phyloP scores from a whole-genome alignment of 2,113 vertebrate genomes.

The Rhipidura dahli region DNA sequence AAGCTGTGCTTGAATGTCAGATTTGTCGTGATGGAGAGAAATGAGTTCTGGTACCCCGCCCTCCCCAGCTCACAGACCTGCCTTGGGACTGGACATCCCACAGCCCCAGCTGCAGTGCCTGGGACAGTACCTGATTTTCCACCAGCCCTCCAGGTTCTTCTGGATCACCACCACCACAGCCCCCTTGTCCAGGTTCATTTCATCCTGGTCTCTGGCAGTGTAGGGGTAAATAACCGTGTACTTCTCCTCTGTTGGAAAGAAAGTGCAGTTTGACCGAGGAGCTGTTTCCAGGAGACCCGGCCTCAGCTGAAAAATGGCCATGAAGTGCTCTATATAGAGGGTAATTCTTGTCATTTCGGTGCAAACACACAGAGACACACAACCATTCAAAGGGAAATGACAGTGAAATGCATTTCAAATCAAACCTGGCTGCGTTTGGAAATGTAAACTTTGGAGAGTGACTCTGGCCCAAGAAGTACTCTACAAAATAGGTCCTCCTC shows the following conservation, averaged over 20 bases:
- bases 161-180: conserved; percentile 92
- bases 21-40: not conserved
- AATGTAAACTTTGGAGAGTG: not conserved
- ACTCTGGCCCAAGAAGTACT: not conserved
- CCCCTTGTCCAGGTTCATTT: conserved; percentile 93
- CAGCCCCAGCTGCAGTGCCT: not conserved
- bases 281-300: not conserved
- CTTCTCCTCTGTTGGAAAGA: conserved; percentile 84
- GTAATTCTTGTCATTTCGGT: not conserved
- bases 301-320: not conserved
- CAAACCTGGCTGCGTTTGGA: not conserved
- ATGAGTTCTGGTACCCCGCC: not conserved
- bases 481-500: not conserved
- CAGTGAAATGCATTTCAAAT: not conserved
- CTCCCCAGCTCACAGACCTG: not conserved
- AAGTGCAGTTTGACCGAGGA: not conserved
- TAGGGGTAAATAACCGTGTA: conserved; percentile 94
- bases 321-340: not conserved
- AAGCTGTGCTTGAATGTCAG: not conserved
- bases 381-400: not conserved
- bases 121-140: conserved; percentile 91
- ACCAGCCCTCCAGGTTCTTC: conserved; percentile 99
- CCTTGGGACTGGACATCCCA: not conserved
- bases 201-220: conserved; percentile 89
- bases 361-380: not conserved